Base-by-base conservation (phyloP, 2,797 vertebrate genomes). In the Aeoliscus strigatus region DNA sequence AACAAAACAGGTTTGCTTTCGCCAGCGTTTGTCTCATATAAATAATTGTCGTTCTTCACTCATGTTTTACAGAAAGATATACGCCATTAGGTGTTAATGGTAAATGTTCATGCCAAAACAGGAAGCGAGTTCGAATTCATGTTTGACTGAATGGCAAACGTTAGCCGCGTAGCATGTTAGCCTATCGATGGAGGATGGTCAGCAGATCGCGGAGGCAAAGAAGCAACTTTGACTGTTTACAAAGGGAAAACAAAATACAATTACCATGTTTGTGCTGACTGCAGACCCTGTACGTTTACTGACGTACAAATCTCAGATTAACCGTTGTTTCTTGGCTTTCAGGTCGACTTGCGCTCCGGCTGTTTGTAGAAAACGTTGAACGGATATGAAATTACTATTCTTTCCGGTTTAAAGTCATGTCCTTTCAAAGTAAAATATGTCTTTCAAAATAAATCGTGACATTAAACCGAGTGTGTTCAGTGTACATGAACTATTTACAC, bases 251-350 rank as follows among this genome's bases (percentile, higher is more conserved):
- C 34, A 40, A 45, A 13, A 9, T 12, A 14, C 1, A 10, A 69
- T 75, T 60, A 86, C 85, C 83, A 87, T 87, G 7, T 67, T 65
- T 49, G 18, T 34, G 9, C 10, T 48, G 36, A 41, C 13, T 28
- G 14, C 26, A 21, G 30, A 45, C 2, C 6, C 6, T 23, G 9
- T 11, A 3, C 35, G 5, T 12, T 16, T 14, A 15, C 6, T 3
- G 1, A 1, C 2, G 12, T 32, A 18, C 4, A 51, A 55, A 77
- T 56, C 9, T 12, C 27, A 1, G 16, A 38, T 43, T 24, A 46
- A 15, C 8, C 13, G 13, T 5, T 21, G 3, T 31, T 48, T 42
- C 27, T n/a, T 3, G 16, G 42, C 33, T 38, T 12, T 37, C n/a
- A 25, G 42, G 1, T 4, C 5, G 7, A 36, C 32, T 59, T 59